Evolutionary conservation across 2,113 vertebrate species (phyloP).

Genomic region (Leucosticte australis): DNA sequence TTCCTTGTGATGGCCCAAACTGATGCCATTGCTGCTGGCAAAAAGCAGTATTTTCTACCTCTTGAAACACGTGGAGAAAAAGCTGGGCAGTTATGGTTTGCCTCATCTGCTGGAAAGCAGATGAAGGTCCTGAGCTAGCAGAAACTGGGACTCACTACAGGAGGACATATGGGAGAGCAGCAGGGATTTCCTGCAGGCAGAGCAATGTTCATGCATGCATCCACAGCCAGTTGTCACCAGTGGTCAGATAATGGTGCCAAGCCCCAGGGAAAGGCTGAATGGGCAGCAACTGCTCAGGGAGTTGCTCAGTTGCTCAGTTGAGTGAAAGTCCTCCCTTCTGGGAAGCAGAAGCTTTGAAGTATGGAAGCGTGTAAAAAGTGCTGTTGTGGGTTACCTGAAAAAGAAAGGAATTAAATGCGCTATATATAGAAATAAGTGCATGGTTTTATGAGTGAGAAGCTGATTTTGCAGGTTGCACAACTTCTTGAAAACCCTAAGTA

Average conservation of each 20-base stretch:
- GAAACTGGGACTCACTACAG: neutral
- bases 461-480: constrained; percentile 4
- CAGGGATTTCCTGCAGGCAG: constrained; percentile 23
- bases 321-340: neutral
- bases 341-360: neutral
- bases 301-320: too few relatives aligned
- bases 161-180: constrained; percentile 4
- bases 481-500: neutral
- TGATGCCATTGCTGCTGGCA: neutral
- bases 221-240: neutral
- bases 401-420: neutral
- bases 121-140: neutral
- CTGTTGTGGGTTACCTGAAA: neutral
- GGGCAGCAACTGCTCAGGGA: neutral
- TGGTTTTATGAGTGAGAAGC: neutral
- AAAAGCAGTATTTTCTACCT: neutral
- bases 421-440: neutral
- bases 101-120: neutral
- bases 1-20: neutral
- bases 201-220: neutral
- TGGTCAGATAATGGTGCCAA: neutral
- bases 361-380: neutral
- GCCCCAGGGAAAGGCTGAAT: neutral
- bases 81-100: neutral
- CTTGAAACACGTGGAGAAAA: neutral